Percentiles rank a stretch among this genome's conserved stretches.
phyloP scores from a whole-genome alignment of 2,113 vertebrate species.

The Sylvietta virens region DNA sequence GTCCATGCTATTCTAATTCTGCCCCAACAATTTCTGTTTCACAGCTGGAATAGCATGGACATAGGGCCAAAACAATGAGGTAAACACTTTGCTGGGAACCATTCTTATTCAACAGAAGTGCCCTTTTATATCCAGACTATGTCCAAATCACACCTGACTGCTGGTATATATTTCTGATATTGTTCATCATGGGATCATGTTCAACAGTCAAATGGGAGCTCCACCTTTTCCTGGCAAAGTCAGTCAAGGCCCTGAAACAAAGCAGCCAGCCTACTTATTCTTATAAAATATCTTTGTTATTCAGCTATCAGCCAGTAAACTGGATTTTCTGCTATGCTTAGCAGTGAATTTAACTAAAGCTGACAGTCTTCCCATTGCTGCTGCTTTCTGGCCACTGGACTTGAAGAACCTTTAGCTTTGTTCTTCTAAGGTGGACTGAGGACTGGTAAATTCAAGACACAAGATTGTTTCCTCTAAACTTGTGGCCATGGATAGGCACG shows the following conservation, averaged over 20 bases:
- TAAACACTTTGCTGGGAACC: neutral
- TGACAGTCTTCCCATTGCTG: neutral
- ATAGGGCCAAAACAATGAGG: neutral
- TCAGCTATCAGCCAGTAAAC: neutral
- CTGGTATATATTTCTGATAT: neutral
- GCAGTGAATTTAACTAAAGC: accelerated
- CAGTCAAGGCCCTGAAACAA: neutral
- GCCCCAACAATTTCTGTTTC: neutral
- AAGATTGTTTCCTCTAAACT: neutral
- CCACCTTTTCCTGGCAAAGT: neutral
- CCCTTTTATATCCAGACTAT: neutral
- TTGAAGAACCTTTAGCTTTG: neutral
- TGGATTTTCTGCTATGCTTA: neutral
- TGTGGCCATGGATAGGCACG: neutral
- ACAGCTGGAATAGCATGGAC: neutral
- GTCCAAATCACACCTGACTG: neutral
- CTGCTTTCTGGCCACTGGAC: neutral
- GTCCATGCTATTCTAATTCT: neutral
- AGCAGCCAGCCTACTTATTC: neutral
- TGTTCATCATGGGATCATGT: neutral
- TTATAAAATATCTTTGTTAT: neutral
- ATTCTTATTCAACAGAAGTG: neutral
- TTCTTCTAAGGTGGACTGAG: neutral
- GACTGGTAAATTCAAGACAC: neutral
- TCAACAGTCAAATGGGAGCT: neutral